phyloP scores from a whole-genome alignment of 2,888 invertebrate species.

The Drosophila neotestacea region DNA sequence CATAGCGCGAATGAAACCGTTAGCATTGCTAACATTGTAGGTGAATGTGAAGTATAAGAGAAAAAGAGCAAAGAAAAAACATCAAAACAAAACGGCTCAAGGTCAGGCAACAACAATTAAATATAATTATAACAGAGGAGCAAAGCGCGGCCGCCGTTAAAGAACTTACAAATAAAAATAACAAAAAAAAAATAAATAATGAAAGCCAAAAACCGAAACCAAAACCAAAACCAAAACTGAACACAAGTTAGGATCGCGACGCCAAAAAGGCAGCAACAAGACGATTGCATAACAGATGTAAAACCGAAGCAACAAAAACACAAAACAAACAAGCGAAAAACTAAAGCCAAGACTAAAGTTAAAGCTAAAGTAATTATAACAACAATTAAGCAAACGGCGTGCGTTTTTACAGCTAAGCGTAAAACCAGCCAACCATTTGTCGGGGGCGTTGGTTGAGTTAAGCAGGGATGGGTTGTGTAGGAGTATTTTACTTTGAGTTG shows the following conservation, averaged over 20 bases:
- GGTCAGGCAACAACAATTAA: constrained; percentile 76
- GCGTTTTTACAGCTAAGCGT: constrained; percentile 77
- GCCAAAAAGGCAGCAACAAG: constrained; percentile 30
- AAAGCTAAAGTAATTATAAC: constrained; percentile 76
- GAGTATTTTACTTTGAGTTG: constrained; percentile 2
- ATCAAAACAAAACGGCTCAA: constrained; percentile 65
- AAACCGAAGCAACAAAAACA: constrained; percentile 39
- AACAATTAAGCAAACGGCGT: constrained; percentile 82
- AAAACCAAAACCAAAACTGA: constrained; percentile 53
- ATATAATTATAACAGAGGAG: constrained; percentile 70
- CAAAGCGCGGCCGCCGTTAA: constrained; percentile 61
- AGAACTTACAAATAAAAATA: constrained; percentile 47
- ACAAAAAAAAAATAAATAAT: constrained; percentile 60
- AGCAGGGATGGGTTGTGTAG: neutral
- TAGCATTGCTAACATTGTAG: constrained; percentile 39
- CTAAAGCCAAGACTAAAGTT: constrained; percentile 18
- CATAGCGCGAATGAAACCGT: constrained; percentile 46
- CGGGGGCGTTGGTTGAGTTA: constrained; percentile 25
- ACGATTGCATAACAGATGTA: constrained; percentile 70
- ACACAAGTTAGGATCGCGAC: constrained; percentile 24
- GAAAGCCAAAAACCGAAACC: constrained; percentile 82
- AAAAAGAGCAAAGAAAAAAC: constrained; percentile 7
- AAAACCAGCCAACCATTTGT: constrained; percentile 70
- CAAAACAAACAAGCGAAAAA: constrained; percentile 39
- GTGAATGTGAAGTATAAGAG: constrained; percentile 36